phyloP scores from a whole-genome alignment of 92 coral and sea anemone species.

The Siderastrea siderea region DNA sequence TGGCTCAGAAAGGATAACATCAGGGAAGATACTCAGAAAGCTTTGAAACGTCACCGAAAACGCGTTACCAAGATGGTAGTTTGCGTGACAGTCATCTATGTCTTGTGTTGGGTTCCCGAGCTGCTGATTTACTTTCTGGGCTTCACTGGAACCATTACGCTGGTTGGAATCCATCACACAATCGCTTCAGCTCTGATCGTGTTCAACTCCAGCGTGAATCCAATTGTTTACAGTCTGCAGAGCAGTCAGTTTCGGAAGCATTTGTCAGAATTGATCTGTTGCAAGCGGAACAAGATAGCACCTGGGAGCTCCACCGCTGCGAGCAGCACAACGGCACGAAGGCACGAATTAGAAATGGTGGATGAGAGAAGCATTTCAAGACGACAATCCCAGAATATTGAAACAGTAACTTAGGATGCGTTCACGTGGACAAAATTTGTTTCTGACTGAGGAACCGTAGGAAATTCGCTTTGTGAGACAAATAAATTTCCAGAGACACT shows the following conservation, averaged over 20 bases:
- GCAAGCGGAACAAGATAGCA: slow-evolving; percentile 27
- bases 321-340: not conserved
- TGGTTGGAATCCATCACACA: slow-evolving; percentile 59
- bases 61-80: slow-evolving; percentile 74
- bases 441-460: not conserved
- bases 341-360: slow-evolving; percentile 11
- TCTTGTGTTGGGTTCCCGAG: slow-evolving; percentile 69
- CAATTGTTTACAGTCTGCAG: slow-evolving; percentile 69
- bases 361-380: slow-evolving; percentile 1
- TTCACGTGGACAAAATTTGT: not conserved
- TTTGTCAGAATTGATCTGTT: slow-evolving; percentile 62
- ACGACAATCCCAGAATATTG: slow-evolving; percentile 14
- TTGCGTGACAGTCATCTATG: slow-evolving; percentile 60
- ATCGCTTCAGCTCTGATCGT: slow-evolving; percentile 66
- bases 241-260: slow-evolving; percentile 68
- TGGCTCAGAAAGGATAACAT: slow-evolving; percentile 59
- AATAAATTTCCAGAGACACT: too few species aligned
- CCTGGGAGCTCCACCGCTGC: slow-evolving; percentile 1
- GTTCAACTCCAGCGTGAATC: slow-evolving; percentile 77
- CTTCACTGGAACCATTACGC: slow-evolving; percentile 51
- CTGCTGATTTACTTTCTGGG: slow-evolving; percentile 71
- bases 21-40: slow-evolving; percentile 55
- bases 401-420: not conserved
- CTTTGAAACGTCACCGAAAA: slow-evolving; percentile 62
- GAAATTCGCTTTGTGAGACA: too few species aligned